Percentiles rank a stretch among this genome's conserved stretches.
These are phyloP conservation scores for Datnioides undecimradiatus DNA, from an alignment of 2,113 vertebrate genomes.

Conservation along the genomic window DNA sequence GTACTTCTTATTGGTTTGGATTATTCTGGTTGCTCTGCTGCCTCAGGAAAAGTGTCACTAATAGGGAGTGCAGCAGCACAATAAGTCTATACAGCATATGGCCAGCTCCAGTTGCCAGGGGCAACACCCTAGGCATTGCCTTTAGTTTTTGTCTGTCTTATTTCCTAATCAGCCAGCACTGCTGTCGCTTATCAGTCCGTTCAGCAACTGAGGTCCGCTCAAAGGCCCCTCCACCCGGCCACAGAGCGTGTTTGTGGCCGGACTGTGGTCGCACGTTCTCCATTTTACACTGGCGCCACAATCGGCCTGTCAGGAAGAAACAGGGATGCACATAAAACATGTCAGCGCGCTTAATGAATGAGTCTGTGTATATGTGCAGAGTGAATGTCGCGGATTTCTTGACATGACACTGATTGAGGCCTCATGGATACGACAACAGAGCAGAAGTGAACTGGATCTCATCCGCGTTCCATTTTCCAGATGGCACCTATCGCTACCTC, in stretches of 20 bases:
- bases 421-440: background rate
- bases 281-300: conserved; percentile 36
- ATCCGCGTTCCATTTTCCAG: conserved; percentile 36
- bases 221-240: conserved; percentile 27
- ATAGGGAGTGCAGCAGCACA: conserved; percentile 64
- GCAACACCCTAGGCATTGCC: conserved; percentile 79
- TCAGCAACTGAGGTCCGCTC: conserved; percentile 23
- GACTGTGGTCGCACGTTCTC: conserved; percentile 30
- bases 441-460: conserved; percentile 23
- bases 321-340: conserved; percentile 2
- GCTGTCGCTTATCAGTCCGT: conserved; percentile 63
- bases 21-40: conserved; percentile 43
- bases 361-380: background rate
- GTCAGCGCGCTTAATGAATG: conserved; percentile 3
- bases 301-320: conserved; percentile 30
- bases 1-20: conserved; percentile 46
- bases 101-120: conserved; percentile 77
- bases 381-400: background rate
- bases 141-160: conserved; percentile 69
- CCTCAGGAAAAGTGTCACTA: conserved; percentile 65
- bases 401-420: conserved; percentile 4
- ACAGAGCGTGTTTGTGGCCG: conserved; percentile 14
- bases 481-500: conserved; percentile 9
- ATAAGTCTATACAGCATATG: conserved; percentile 72
- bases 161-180: conserved; percentile 65